Evolutionary conservation across 92 coral and sea anemone species (phyloP).

Genomic region (Pocillopora meandrina): DNA sequence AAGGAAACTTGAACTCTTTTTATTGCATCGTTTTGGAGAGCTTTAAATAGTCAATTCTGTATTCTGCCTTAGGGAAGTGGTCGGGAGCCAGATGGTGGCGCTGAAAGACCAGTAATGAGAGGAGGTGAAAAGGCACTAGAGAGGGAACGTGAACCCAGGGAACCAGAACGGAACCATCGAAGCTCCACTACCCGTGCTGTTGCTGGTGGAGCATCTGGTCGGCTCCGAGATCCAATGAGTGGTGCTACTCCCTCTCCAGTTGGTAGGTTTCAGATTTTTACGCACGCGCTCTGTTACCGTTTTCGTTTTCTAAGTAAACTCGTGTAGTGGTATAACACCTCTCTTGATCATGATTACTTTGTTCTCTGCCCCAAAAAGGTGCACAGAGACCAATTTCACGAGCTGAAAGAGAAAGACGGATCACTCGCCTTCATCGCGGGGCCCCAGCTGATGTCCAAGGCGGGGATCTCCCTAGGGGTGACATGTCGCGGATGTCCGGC

Average conservation of each 20-base stretch:
- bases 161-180: constrained; percentile 81
- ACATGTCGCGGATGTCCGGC: constrained; percentile 99
- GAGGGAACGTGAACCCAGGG: constrained; percentile 71
- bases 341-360: neutral
- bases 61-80: constrained; percentile 54
- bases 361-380: constrained; percentile 34
- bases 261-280: constrained; percentile 43
- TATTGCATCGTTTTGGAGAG: no score
- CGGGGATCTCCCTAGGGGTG: constrained; percentile 84
- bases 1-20: no score
- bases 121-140: constrained; percentile 53
- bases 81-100: constrained; percentile 68
- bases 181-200: constrained; percentile 94
- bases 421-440: constrained; percentile 88
- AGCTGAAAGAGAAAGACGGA: constrained; percentile 89
- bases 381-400: constrained; percentile 92
- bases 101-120: constrained; percentile 63
- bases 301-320: no score
- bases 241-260: constrained; percentile 88
- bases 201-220: constrained; percentile 83
- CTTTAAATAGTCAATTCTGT: no score
- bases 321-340: neutral
- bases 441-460: constrained; percentile 80
- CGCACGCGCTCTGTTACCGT: no score
- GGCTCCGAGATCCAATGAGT: constrained; percentile 80